These are phyloP conservation scores for Cinclus cinclus DNA, from an alignment of 2,113 vertebrate genomes.

Conservation along the genomic window DNA sequence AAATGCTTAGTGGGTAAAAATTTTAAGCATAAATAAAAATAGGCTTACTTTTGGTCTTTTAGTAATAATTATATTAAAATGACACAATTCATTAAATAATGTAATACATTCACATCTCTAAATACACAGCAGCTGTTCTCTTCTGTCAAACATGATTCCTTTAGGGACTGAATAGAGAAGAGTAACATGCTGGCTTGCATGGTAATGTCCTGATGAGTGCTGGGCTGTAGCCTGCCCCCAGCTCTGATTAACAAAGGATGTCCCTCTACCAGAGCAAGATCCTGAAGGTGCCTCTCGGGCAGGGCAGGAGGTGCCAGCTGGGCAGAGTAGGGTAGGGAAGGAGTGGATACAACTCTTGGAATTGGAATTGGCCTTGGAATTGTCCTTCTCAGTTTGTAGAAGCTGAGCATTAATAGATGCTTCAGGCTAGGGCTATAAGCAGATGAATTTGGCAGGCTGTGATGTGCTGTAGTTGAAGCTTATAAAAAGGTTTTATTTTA, in stretches of 20 bases:
- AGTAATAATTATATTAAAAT: conserved; percentile 66
- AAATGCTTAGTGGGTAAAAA: conserved; percentile 35
- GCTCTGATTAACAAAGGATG: not conserved
- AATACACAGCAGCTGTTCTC: conserved; percentile 67
- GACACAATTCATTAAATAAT: conserved; percentile 68
- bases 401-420: conserved; percentile 1
- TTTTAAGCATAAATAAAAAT: conserved; percentile 50
- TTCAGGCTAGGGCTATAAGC: not conserved
- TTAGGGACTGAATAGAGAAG: conserved; percentile 46
- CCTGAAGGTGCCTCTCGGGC: not conserved
- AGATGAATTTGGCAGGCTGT: not conserved
- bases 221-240: not conserved
- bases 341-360: not conserved
- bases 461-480: not conserved
- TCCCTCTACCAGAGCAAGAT: not conserved
- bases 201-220: not conserved
- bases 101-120: conserved; percentile 63
- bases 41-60: conserved; percentile 48
- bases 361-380: not conserved
- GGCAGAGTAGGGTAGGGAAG: not conserved
- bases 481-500: not conserved
- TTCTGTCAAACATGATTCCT: conserved; percentile 56
- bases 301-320: not conserved
- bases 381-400: not conserved
- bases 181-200: conserved; percentile 49